Evolutionary conservation across 2,113 vertebrate genomes (phyloP), one percentile per base, ranked within the genome.

Genomic region (Tangachromis dhanisi): DNA sequence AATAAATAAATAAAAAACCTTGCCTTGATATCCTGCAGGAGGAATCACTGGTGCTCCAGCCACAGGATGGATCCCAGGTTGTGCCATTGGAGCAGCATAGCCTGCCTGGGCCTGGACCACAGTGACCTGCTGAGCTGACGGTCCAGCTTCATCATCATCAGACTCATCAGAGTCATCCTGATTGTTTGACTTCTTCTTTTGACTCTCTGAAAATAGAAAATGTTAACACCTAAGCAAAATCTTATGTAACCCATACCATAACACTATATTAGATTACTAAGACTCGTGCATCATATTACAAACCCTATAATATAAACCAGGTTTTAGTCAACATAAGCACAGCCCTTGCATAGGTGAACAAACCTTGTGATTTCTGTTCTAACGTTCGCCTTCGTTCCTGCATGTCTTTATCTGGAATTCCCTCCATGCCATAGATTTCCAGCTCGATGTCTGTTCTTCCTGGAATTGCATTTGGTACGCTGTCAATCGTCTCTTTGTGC

Each of bases 361-460:
- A 55, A 99, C 99, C 99, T 97, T 99, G 98, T 61, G 98, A 98
- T 95, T 99, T 99, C 89, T 99, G 99, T 95, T 99, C 99, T 91
- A 99, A 97, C 35, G 98, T 95, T 42, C 98, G 93, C 79, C 98
- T 96, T 89, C 99, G 97, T 86, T 99, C 99, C 92, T 99, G 98
- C 98, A 99, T 99, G 73, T 99, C 99, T 95, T 99, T 99, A 85
- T 99, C 99, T 87, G 99, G 99, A 96, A 99, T 99, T 82, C 99
- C 99, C 86, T 99, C 99, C 99, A 99, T 99, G 68, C 99, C 99
- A 63, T 99, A 99, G 88, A 99, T 99, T 96, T 99, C 99, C 96
- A 99, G 95, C 92, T 99, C 99, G 61, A 99, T 99, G 82, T 99
- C 98, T 68, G 97, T 98, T 96, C 99, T 97, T 90, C 99, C 99